These are phyloP conservation scores for Melikaiella ostensackeni DNA, from an alignment of 2,888 invertebrate genomes.

Conservation along the genomic window DNA sequence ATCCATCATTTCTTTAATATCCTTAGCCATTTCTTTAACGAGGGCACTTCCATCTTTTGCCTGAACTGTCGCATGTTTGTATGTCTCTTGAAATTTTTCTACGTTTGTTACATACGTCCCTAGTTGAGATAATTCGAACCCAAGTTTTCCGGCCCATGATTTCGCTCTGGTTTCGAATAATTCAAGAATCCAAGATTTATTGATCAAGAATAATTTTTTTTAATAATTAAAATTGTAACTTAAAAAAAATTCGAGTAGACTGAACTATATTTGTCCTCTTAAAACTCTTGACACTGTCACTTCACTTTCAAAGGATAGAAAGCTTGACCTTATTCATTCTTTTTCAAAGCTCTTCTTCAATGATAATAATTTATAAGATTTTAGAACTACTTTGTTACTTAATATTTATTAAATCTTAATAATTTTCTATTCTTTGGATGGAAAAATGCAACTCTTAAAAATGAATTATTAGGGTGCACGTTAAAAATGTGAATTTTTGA, in stretches of 20 bases:
- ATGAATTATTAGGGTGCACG: no score
- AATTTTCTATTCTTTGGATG: not conserved
- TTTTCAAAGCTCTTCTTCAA: not conserved
- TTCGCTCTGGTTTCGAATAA: slow-evolving; percentile 81
- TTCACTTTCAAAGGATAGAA: not conserved
- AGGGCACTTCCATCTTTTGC: slow-evolving; percentile 87
- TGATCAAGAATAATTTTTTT: no score
- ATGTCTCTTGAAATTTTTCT: slow-evolving; percentile 89
- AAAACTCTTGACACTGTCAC: not conserved
- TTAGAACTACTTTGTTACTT: not conserved
- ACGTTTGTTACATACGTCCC: slow-evolving; percentile 89
- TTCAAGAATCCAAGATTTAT: not conserved
- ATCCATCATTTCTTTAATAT: slow-evolving; percentile 92
- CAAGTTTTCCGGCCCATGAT: slow-evolving; percentile 90
- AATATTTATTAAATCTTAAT: not conserved
- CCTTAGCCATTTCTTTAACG: slow-evolving; percentile 89
- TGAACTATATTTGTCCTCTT: not conserved
- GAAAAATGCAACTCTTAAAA: not conserved
- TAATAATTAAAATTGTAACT: not conserved
- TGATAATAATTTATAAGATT: not conserved
- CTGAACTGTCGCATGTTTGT: slow-evolving; percentile 87
- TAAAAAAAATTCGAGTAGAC: no score
- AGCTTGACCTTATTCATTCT: not conserved
- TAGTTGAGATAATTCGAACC: slow-evolving; percentile 88
- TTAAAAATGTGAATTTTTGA: no score